phyloP scores from a whole-genome alignment of 2,888 invertebrate genomes.

The Atrina japonica region DNA sequence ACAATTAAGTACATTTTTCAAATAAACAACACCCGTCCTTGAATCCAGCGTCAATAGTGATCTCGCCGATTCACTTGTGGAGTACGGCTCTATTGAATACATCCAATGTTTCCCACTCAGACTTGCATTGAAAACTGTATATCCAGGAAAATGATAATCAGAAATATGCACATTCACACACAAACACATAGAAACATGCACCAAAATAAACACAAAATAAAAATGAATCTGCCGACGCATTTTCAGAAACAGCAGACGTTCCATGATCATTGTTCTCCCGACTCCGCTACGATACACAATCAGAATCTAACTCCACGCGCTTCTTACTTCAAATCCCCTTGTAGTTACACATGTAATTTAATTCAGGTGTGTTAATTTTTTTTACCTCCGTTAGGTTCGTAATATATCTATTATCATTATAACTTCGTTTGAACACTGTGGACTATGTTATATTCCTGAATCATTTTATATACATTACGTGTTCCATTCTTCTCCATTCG shows the following conservation, averaged over 20 bases:
- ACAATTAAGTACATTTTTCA: conserved; percentile 52
- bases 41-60: conserved; percentile 55
- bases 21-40: conserved; percentile 57
- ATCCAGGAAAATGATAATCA: conserved; percentile 36
- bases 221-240: too few relatives aligned
- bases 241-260: too few relatives aligned
- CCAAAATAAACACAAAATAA: conserved; percentile 22
- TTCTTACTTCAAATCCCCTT: conserved; percentile 14
- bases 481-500: too few relatives aligned
- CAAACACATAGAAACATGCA: conserved; percentile 30
- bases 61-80: conserved; percentile 36
- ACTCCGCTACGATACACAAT: too few relatives aligned
- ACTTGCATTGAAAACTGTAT: conserved; percentile 69
- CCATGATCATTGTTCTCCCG: conserved; percentile 4
- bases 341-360: conserved; percentile 4
- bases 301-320: neutral
- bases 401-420: too few relatives aligned
- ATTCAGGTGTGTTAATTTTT: conserved; percentile 14
- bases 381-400: too few relatives aligned
- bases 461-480: too few relatives aligned
- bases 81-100: conserved; percentile 63
- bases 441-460: too few relatives aligned
- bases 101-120: conserved; percentile 82
- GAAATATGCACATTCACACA: conserved; percentile 57
- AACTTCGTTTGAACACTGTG: too few relatives aligned